phyloP scores from a whole-genome alignment of 2,888 invertebrate genomes.

The Neoitamus cyanurus region DNA sequence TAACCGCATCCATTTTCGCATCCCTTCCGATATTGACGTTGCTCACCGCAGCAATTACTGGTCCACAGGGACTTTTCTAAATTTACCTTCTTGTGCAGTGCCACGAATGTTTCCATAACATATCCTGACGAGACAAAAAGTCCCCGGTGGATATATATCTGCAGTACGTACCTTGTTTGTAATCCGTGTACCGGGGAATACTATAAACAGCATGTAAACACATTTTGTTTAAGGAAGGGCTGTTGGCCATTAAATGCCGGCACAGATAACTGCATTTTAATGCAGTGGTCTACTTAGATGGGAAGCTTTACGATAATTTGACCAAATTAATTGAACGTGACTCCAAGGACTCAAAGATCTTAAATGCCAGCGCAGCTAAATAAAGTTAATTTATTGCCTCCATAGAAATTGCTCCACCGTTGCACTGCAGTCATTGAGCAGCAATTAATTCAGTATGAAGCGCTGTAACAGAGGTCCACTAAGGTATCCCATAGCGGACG shows the following conservation, averaged over 20 bases:
- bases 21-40: neutral
- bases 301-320: neutral
- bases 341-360: constrained; percentile 8
- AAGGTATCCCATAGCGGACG: neutral
- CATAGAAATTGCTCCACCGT: neutral
- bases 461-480: neutral
- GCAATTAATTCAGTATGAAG: neutral
- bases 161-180: no score
- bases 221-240: neutral
- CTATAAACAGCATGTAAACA: constrained; percentile 18
- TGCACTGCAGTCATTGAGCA: constrained; percentile 3
- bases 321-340: constrained; percentile 11
- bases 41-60: neutral
- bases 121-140: neutral
- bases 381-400: constrained; percentile 6
- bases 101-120: neutral
- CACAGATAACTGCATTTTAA: neutral
- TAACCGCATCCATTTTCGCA: neutral
- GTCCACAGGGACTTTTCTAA: neutral
- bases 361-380: neutral
- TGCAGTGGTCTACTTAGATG: neutral
- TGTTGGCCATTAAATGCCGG: neutral
- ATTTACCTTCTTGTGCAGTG: neutral
- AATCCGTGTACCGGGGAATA: neutral
- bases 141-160: neutral